Base-by-base conservation (phyloP, 1,140 invertebrate genomes). In the Brachionus rubens region DNA sequence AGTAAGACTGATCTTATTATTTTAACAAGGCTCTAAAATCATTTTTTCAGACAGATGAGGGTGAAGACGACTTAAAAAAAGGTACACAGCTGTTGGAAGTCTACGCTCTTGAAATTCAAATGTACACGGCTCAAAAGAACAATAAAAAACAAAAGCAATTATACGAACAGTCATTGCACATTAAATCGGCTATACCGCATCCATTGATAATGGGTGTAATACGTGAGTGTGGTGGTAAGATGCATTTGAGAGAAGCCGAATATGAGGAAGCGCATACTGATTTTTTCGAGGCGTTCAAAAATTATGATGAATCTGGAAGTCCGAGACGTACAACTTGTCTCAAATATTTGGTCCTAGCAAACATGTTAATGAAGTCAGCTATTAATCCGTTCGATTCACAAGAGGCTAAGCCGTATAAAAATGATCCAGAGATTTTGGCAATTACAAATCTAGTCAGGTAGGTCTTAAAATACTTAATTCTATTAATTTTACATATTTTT, bases 331-430 rank as follows among this genome's bases (percentile, higher is more conserved):
- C 95, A 24, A 97, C 94, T 0, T 99, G 96, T 83, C 86, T 99
- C 12, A 99, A 99, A 85, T 99, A 99, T 86, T 88, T 99, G 77
- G 96, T 99, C 40, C 84, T 99, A 80, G 96, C 97, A 6, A 99
- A 98, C 85, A 99, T 99, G 97, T 87, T 96, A 75, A 96, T 96
- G 94, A 96, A 96, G 84, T 98, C 96, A n/a, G 95, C 93, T 21
- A 99, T 99, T 75, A 99, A 99, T 87, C 97, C 97, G 4, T 99
- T 99, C 85, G 96, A 99, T 86, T 98, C 94, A 1, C 96, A 99
- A 88, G 97, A 99, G 88, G 96, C 96, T 0, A 99, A 99, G 83
- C 95, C 97, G 0, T 99, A 99, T 81, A 98, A 98, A 86, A 98
- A 98, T 85, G 96, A 99, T 87, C 93, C 95, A 4, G 96, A 99